Conservation (phyloP, 2,113 vertebrate genomes). For the Nothocercus nigrocapillus region DNA sequence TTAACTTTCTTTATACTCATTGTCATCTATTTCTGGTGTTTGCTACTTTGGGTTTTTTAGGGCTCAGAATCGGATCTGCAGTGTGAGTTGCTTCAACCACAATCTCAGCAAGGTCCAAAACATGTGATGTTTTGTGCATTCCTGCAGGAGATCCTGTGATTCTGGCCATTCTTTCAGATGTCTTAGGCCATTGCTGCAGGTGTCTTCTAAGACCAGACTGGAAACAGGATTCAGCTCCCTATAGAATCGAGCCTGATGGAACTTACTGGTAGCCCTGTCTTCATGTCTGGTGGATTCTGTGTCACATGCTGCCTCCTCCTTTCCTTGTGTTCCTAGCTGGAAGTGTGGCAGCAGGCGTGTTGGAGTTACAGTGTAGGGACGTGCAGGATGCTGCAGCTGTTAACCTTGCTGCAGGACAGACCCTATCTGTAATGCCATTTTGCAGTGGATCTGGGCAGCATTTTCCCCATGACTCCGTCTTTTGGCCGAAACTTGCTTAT, state of each 20-base stretch:
- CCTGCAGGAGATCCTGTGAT: constrained; percentile 42
- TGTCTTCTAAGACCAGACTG: not conserved
- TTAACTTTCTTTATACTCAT: not conserved
- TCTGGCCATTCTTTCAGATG: not conserved
- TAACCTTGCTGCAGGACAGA: not conserved
- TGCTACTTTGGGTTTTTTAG: not conserved
- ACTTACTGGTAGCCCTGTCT: not conserved
- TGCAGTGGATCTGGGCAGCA: not conserved
- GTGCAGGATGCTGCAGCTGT: not conserved
- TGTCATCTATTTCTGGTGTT: not conserved
- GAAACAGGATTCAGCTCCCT: not conserved
- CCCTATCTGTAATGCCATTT: not conserved
- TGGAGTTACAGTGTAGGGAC: not conserved
- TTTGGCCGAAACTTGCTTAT: not conserved
- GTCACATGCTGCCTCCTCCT: not conserved
- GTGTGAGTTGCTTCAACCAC: constrained; percentile 3
- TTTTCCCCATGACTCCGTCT: not conserved
- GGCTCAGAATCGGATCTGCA: not conserved
- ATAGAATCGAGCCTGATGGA: not conserved
- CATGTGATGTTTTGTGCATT: constrained; percentile 68
- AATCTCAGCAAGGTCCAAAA: constrained; percentile 7
- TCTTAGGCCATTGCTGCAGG: not conserved
- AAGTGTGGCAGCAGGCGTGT: not conserved
- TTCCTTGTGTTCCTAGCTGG: not conserved
- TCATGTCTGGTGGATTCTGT: not conserved